Percentiles rank a stretch among this genome's conserved stretches.
Conservation (phyloP, 2,797 vertebrate genomes). For the Orientallactaga sibirica region DNA sequence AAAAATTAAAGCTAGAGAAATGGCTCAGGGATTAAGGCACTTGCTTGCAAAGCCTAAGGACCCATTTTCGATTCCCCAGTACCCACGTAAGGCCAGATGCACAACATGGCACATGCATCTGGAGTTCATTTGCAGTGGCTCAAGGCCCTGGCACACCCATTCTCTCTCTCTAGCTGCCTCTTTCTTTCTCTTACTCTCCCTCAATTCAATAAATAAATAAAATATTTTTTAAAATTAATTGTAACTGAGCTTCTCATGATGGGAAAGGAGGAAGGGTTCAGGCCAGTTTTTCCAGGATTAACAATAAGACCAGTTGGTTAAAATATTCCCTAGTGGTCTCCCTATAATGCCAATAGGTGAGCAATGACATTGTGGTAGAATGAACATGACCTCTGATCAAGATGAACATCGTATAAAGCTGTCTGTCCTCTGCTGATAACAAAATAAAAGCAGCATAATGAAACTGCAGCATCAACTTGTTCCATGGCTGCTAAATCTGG, state of each 20-base stretch:
- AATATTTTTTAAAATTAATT: not conserved
- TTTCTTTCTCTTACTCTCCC: too few species aligned
- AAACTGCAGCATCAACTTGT: not conserved
- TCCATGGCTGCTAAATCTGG: not conserved
- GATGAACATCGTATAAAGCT: not conserved
- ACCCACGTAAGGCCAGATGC: too few species aligned
- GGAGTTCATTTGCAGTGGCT: too few species aligned
- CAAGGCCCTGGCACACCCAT: too few species aligned
- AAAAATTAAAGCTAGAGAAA: not conserved
- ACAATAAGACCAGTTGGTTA: not conserved
- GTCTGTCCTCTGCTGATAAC: not conserved
- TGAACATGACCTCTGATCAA: not conserved
- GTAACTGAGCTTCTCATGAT: not conserved
- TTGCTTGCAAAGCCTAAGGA: too few species aligned
- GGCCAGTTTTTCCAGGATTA: conserved; percentile 4
- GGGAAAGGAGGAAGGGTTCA: not conserved
- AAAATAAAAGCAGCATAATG: not conserved
- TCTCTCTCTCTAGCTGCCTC: too few species aligned
- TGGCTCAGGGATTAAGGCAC: too few species aligned
- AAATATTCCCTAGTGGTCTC: not conserved
- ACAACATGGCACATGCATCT: too few species aligned
- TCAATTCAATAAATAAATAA: too few species aligned
- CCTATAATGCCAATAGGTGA: not conserved
- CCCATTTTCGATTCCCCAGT: too few species aligned
- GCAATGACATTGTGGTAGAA: not conserved